Percentiles rank a stretch among this genome's conserved stretches.
Evolutionary conservation across 2,797 vertebrate genomes (phyloP).

Genomic region (Acomys russatus): DNA sequence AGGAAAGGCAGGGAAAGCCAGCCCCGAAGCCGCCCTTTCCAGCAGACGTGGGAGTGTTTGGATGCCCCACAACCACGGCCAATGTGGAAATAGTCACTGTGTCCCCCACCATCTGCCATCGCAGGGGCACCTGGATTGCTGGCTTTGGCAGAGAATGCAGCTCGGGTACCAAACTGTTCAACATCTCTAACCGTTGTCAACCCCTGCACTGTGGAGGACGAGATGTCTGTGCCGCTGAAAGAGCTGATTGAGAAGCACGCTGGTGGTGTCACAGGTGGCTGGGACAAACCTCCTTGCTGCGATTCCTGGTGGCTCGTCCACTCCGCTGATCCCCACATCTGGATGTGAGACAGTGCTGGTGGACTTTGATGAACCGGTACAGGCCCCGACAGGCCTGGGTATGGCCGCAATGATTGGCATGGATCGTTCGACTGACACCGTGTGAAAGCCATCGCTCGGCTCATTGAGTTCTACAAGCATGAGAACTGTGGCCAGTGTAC

Average conservation of each 20-base stretch:
- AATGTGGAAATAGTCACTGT: slow-evolving; percentile 96
- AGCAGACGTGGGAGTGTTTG: slow-evolving; percentile 95
- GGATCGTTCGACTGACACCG: slow-evolving; percentile 95
- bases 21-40: slow-evolving; percentile 97
- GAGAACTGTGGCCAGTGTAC: slow-evolving; percentile 98
- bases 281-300: slow-evolving; percentile 97
- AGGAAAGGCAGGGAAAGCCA: slow-evolving; percentile 98
- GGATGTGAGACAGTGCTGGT: slow-evolving; percentile 96
- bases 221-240: slow-evolving; percentile 95
- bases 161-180: slow-evolving; percentile 96
- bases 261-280: slow-evolving; percentile 94
- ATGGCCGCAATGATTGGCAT: slow-evolving; percentile 96
- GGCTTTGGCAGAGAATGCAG: slow-evolving; percentile 96
- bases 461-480: slow-evolving; percentile 97
- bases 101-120: slow-evolving; percentile 95
- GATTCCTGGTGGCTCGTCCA: slow-evolving; percentile 97
- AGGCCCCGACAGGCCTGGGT: slow-evolving; percentile 96
- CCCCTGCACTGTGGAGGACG: slow-evolving; percentile 96
- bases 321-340: slow-evolving; percentile 93
- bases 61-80: slow-evolving; percentile 96
- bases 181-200: slow-evolving; percentile 97
- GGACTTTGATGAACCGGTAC: slow-evolving; percentile 96
- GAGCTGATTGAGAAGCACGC: slow-evolving; percentile 96
- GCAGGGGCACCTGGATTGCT: slow-evolving; percentile 94
- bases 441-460: slow-evolving; percentile 94